Evolutionary conservation across 1,140 invertebrate genomes (phyloP), one percentile per base, ranked within the genome.

Genomic region (Microplitis demolitor): DNA sequence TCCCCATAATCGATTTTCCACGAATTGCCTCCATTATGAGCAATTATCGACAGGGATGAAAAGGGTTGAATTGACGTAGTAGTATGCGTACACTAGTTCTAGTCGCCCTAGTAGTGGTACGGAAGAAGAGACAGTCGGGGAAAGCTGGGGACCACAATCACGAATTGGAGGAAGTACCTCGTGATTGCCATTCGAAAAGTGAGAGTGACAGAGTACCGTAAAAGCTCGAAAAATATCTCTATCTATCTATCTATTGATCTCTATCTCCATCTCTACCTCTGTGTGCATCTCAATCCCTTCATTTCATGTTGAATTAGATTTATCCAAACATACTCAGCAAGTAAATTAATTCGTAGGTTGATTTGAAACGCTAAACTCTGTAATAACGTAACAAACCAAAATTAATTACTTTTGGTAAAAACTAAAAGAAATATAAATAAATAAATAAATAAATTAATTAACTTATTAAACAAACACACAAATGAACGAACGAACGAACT

Each of bases 11-110:
- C 80, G 80, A 83, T 83, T 83, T 83, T 79, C 80, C 80, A 66
- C 77, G 76, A 82, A 80, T 82, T 80, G 76, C 78, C 78, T 79
- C 78, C 68, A 81, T 83, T 82, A 81, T 80, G 77, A 77, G 74
- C 76, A 82, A 83, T 83, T 83, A 83, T 83, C 78, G 77, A 77
- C 71, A 71, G 69, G 72, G 75, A 77, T 77, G 77, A 77, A 71
- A 74, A 67, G 66, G 66, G 66, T 67, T 67, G 45, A 67, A 53
- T 67, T 50, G 3, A 67, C 50, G 71, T 61, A 51, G n/a, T 37
- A 58, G 58, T 45, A 35, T 70, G 69, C 37, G 39, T 68, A 16
- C 16, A 24, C 16, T 45, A 5, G 39, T 9, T 45, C 6, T 2
- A 45, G 3, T 45, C 6, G 39, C 11, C 39, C 6, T 45, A 45